Evolutionary conservation across 2,113 vertebrate genomes (phyloP).

Genomic region (Ochotona princeps): DNA sequence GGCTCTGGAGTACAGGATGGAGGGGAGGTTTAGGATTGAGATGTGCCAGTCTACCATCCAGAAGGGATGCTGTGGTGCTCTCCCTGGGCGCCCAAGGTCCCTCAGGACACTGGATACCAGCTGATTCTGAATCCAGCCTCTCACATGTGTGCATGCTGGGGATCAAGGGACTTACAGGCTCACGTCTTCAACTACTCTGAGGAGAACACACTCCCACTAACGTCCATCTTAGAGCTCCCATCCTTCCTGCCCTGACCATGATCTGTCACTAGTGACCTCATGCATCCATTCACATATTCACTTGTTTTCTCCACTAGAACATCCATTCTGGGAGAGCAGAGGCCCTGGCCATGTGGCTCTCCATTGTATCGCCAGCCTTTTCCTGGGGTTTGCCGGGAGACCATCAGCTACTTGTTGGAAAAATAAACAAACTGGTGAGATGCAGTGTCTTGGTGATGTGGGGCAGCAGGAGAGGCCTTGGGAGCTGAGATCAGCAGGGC

Average conservation of each 20-base stretch:
- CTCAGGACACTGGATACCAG: too few relatives aligned
- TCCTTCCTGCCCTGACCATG: not conserved
- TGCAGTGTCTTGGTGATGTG: not conserved
- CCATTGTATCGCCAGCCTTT: too few relatives aligned
- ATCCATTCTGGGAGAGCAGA: not conserved
- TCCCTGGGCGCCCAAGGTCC: too few relatives aligned
- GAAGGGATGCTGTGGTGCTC: not conserved
- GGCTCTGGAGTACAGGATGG: not conserved
- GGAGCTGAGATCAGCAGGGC: not conserved
- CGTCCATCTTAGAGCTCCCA: not conserved
- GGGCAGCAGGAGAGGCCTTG: not conserved
- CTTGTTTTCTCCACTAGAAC: not conserved
- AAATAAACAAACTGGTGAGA: not conserved
- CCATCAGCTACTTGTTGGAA: not conserved
- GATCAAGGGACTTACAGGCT: not conserved
- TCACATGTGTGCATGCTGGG: not conserved
- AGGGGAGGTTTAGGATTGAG: not conserved
- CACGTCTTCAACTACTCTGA: not conserved
- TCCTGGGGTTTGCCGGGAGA: accelerated
- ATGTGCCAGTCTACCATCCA: too few relatives aligned
- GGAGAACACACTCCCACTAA: too few relatives aligned
- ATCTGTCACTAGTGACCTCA: not conserved
- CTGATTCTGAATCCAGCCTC: not conserved
- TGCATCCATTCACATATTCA: not conserved
- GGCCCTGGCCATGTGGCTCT: too few relatives aligned